phyloP scores from a whole-genome alignment of 2,797 vertebrate species.

The Arrhamphus sclerolepis region DNA sequence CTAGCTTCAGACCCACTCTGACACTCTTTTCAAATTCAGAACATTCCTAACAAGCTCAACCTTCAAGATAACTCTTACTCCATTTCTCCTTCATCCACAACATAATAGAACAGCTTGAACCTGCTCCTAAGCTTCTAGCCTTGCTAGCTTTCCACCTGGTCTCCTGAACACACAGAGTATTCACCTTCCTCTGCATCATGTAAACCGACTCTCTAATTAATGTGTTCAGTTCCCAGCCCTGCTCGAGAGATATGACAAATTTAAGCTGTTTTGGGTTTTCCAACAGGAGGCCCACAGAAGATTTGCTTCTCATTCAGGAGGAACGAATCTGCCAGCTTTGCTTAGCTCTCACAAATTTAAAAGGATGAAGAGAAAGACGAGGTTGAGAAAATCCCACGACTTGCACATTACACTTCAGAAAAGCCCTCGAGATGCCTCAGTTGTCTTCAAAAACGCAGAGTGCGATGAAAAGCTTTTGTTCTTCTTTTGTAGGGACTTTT shows the following conservation, averaged over 20 bases:
- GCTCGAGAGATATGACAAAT: slow-evolving; percentile 59
- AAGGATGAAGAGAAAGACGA: slow-evolving; percentile 59
- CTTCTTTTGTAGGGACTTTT: slow-evolving; percentile 10
- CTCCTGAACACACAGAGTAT: no score
- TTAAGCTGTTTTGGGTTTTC: slow-evolving; percentile 64
- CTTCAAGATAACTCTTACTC: no score
- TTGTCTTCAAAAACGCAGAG: slow-evolving; percentile 63
- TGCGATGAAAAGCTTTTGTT: slow-evolving; percentile 36
- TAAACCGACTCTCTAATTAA: no score
- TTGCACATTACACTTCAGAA: slow-evolving; percentile 51
- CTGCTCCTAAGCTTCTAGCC: no score
- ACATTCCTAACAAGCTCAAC: no score
- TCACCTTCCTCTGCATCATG: no score
- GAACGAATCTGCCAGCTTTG: slow-evolving; percentile 62
- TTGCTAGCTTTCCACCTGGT: no score
- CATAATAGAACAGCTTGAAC: no score
- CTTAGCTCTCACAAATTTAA: slow-evolving; percentile 74
- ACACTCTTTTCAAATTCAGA: no score
- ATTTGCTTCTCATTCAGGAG: slow-evolving; percentile 47
- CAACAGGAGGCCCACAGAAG: slow-evolving; percentile 46
- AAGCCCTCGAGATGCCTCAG: slow-evolving; percentile 58
- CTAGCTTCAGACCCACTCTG: no score
- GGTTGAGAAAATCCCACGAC: slow-evolving; percentile 62
- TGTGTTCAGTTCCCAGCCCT: no score
- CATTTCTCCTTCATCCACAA: no score